Evolutionary conservation across 2,888 invertebrate species (phyloP), one percentile per base, ranked within the genome.

Genomic region (Portevinia maculata): DNA sequence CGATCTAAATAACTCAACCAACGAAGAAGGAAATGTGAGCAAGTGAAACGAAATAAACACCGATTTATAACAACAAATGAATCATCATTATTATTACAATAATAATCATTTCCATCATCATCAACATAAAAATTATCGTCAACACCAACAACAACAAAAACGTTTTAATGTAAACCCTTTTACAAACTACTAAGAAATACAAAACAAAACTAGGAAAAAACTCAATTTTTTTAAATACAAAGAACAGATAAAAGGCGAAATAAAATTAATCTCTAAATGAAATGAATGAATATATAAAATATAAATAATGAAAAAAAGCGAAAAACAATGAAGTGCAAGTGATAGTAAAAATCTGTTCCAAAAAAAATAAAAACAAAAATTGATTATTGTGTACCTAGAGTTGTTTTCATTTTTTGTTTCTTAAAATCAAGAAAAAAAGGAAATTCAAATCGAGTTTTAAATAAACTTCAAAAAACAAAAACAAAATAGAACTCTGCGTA

Each of bases 11-110:
- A 90, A 88, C 86, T 89, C 89, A 76, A 88, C 87, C 86, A 90
- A 88, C 84, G 90, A 90, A 83, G 91, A 90, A 84, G 89, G 89
- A 79, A 90, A 90, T 86, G 89, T 90, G 87, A 91, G 91, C 88
- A 90, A 90, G 88, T 90, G 87, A 91, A 87, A 85, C 84, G 84
- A 85, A 85, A 69, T 71, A 69, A 84, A 83, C 75, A 79, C 70
- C 79, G 75, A 84, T 81, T 81, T 81, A 81, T 81, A 84, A 75
- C 83, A 83, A 67, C 71, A 78, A 53, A 83, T 83, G 67, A 78
- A 83, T 67, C 71, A 83, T 67, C 65, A 83, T 76, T 73, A 78
- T 73, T 73, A 71, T 73, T 62, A 70, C 46, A 53, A 83, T 67
- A 46, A 73, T 52, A 52, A 73, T 71, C 79, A 81, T 78, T 74